Percentiles rank a stretch among this genome's conserved stretches.
Evolutionary conservation across 2,888 invertebrate species (phyloP).

Genomic region (Cloeon dipterum): DNA sequence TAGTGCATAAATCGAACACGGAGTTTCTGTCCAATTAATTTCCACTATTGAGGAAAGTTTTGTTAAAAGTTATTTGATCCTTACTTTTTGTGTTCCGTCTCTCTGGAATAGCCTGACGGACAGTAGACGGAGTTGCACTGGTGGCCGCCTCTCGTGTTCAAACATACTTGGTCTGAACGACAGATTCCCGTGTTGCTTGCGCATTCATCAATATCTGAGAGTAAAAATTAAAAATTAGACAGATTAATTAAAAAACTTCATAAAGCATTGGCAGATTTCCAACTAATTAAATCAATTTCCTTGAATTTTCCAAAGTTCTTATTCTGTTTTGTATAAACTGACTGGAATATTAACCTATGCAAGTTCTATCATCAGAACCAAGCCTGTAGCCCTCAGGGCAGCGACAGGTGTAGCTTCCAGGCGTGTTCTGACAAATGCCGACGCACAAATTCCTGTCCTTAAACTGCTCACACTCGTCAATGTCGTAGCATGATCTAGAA

Average conservation of each 20-base stretch:
- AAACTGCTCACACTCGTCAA: conserved; percentile 67
- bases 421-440: conserved; percentile 64
- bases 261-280: too few relatives aligned
- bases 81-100: conserved; percentile 59
- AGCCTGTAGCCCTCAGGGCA: conserved; percentile 63
- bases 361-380: conserved; percentile 49
- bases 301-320: neutral
- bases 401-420: conserved; percentile 60
- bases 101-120: conserved; percentile 61
- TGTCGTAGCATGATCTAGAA: conserved; percentile 44
- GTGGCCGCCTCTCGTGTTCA: conserved; percentile 73
- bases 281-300: too few relatives aligned
- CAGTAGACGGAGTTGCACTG: conserved; percentile 73
- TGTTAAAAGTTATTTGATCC: too few relatives aligned
- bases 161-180: conserved; percentile 48
- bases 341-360: too few relatives aligned
- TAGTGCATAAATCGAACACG: neutral
- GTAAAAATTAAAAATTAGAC: neutral
- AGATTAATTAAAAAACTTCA: neutral
- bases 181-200: conserved; percentile 19
- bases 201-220: conserved; percentile 49
- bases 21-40: too few relatives aligned
- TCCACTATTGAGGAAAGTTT: too few relatives aligned
- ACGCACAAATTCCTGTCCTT: conserved; percentile 39
- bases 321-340: too few relatives aligned